Evolutionary conservation across 2,888 invertebrate genomes (phyloP).

Genomic region (Tolmerus cingulatus): DNA sequence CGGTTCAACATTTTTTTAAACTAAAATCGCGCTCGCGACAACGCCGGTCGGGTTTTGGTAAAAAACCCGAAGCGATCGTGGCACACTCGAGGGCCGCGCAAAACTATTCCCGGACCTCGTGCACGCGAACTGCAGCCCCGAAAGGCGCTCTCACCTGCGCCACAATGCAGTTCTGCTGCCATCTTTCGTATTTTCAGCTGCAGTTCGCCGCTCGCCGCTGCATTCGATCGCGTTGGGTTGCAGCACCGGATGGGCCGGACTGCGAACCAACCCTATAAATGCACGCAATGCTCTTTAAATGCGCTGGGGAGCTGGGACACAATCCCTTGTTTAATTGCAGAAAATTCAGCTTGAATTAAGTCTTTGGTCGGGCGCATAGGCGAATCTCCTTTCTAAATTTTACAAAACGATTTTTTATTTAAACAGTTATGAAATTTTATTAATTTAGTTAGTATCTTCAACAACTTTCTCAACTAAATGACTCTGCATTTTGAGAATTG

Average conservation of each 20-base stretch:
- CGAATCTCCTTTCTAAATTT: too few relatives aligned
- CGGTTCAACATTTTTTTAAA: neutral
- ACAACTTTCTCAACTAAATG: too few relatives aligned
- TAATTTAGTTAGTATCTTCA: too few relatives aligned
- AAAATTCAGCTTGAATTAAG: neutral
- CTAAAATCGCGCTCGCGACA: neutral
- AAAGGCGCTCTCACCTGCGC: neutral
- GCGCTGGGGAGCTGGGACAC: neutral
- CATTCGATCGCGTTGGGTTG: slow-evolving; percentile 7
- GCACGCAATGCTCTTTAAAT: neutral
- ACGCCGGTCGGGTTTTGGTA: neutral
- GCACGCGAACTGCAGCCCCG: neutral
- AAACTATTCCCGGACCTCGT: neutral
- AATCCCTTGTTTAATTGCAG: neutral
- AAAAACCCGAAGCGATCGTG: neutral
- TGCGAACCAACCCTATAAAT: slow-evolving; percentile 1
- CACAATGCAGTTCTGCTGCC: slow-evolving; percentile 30
- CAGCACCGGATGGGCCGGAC: neutral
- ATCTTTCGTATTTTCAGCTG: neutral
- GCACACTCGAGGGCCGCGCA: neutral
- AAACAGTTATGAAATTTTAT: too few relatives aligned
- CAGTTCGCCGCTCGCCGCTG: neutral
- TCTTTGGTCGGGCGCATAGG: too few relatives aligned
- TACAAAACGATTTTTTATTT: too few relatives aligned
- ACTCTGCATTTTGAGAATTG: too few relatives aligned